Conservation (phyloP, 2,888 invertebrate species). For the Poecilus cupreus region DNA sequence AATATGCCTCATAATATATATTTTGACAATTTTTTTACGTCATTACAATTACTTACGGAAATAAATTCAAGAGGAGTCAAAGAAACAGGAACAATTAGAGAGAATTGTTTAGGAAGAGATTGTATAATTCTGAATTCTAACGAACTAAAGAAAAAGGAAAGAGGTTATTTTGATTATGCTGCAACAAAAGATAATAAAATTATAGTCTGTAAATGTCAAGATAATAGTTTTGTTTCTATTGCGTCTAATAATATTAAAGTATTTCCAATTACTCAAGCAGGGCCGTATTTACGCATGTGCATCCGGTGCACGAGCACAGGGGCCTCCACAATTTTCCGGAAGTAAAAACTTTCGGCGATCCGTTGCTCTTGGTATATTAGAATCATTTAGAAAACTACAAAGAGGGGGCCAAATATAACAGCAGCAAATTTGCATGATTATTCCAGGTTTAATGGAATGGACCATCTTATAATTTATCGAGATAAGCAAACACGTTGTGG, state of each 20-base stretch:
- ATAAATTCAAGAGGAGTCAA: slow-evolving; percentile 22
- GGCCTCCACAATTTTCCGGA: too few species aligned
- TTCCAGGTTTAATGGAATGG: slow-evolving; percentile 55
- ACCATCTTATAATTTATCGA: slow-evolving; percentile 56
- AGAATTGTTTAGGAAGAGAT: slow-evolving; percentile 47
- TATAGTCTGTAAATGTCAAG: slow-evolving; percentile 33
- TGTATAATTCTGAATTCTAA: slow-evolving; percentile 12
- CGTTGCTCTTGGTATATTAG: too few species aligned
- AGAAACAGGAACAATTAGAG: slow-evolving; percentile 50
- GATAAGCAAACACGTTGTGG: slow-evolving; percentile 59
- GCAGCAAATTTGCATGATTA: slow-evolving; percentile 50
- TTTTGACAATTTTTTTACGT: slow-evolving; percentile 45
- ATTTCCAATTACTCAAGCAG: too few species aligned
- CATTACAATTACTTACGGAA: slow-evolving; percentile 31
- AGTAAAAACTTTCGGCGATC: too few species aligned
- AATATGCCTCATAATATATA: slow-evolving; percentile 10
- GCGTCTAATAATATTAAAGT: too few species aligned
- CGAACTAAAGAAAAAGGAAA: slow-evolving; percentile 31
- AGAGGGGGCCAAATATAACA: slow-evolving; percentile 46
- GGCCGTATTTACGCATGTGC: too few species aligned
- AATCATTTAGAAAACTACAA: slow-evolving; percentile 49
- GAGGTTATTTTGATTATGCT: slow-evolving; percentile 34
- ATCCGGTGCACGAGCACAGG: too few species aligned
- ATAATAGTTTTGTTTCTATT: slow-evolving; percentile 41
- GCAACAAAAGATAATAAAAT: slow-evolving; percentile 7